Conservation (phyloP, 2,113 vertebrate genomes). For the Scopus umbretta region DNA sequence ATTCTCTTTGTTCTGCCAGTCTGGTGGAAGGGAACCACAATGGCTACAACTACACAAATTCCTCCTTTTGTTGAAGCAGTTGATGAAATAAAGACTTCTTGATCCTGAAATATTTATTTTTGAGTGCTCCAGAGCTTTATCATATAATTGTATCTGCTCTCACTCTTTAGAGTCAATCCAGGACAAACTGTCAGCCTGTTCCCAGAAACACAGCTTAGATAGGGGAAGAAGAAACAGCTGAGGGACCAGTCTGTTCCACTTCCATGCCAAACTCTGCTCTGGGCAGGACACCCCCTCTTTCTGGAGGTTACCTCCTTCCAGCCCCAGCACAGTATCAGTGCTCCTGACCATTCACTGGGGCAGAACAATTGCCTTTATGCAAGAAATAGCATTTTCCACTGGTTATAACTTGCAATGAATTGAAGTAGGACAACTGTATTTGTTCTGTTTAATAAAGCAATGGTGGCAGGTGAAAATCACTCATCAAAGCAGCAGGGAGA, state of each 20-base stretch:
- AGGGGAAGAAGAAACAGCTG: not conserved
- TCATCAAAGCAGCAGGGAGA: not conserved
- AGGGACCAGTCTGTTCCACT: not conserved
- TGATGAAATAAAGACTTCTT: not conserved
- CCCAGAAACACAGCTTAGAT: not conserved
- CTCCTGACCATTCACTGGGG: not conserved
- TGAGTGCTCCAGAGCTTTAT: not conserved
- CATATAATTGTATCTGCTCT: not conserved
- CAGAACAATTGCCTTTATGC: not conserved
- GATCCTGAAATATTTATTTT: not conserved
- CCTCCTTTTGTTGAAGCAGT: not conserved
- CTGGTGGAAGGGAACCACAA: not conserved
- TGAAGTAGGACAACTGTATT: not conserved
- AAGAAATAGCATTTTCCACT: not conserved
- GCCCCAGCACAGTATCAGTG: not conserved
- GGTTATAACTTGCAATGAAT: not conserved
- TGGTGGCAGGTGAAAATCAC: not conserved
- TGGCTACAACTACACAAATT: not conserved
- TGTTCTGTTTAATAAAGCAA: not conserved
- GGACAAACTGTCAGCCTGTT: not conserved
- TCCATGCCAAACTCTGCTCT: not conserved
- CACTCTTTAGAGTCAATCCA: not conserved
- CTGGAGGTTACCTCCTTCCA: not conserved
- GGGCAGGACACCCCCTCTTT: not conserved
- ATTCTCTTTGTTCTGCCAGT: not conserved